These are phyloP conservation scores for Nephila pilipes DNA, from an alignment of 1,140 invertebrate genomes.

Conservation along the genomic window DNA sequence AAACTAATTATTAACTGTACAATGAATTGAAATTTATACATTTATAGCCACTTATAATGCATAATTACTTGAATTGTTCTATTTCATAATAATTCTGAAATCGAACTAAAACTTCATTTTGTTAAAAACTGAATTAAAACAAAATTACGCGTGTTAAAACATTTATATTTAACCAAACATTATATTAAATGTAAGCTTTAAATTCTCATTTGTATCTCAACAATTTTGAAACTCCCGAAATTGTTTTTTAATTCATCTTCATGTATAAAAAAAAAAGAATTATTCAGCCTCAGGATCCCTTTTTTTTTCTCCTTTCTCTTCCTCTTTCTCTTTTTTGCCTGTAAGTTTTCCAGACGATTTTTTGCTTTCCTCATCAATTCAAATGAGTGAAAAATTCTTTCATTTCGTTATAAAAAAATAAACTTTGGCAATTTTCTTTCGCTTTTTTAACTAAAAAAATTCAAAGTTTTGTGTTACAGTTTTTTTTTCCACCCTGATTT, in stretches of 20 bases:
- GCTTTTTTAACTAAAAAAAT: not conserved
- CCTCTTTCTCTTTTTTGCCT: not conserved
- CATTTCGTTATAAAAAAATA: not conserved
- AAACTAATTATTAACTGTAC: too few species aligned
- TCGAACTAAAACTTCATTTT: too few species aligned
- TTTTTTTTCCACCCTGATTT: not conserved
- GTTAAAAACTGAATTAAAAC: not conserved
- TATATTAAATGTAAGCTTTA: not conserved
- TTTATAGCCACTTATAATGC: too few species aligned
- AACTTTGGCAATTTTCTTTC: not conserved
- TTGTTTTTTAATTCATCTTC: not conserved
- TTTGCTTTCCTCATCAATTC: not conserved
- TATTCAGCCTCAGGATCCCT: not conserved
- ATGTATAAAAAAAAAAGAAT: not conserved
- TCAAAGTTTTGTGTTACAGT: not conserved
- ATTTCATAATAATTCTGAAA: too few species aligned
- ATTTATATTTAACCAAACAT: not conserved
- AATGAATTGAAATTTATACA: too few species aligned
- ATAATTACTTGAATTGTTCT: too few species aligned
- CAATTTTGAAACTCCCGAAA: not conserved
- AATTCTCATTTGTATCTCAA: not conserved
- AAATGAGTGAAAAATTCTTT: conserved; percentile 24
- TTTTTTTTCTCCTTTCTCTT: not conserved
- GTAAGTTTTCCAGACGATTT: not conserved
- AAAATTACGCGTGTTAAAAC: not conserved